Evolutionary conservation across 2,797 vertebrate species (phyloP).

Genomic region (Champsocephalus esox): DNA sequence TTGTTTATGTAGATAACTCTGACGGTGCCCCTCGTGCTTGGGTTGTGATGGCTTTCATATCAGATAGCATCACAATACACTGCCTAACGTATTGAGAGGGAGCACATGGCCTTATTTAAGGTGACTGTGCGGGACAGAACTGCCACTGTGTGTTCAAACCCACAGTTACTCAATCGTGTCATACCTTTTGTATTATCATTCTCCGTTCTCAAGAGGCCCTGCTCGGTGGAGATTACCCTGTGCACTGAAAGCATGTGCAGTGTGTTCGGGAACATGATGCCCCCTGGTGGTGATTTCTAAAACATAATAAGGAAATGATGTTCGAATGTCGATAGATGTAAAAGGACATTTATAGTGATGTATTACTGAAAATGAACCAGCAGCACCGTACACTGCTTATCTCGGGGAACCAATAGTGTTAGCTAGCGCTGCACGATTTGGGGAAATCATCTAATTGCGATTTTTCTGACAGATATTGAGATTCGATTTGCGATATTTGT

Average conservation of each 20-base stretch:
- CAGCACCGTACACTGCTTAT: not conserved
- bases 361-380: not conserved
- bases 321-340: not conserved
- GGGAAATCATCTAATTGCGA: too few species aligned
- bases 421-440: too few species aligned
- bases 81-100: not conserved
- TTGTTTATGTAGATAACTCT: too few species aligned
- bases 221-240: too few species aligned
- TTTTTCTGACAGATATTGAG: too few species aligned
- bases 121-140: not conserved
- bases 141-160: not conserved
- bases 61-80: not conserved
- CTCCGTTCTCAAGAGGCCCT: too few species aligned
- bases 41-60: not conserved
- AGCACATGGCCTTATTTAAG: not conserved
- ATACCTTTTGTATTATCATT: too few species aligned
- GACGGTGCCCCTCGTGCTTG: not conserved
- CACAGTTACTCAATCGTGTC: not conserved
- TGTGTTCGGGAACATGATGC: too few species aligned
- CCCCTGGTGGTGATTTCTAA: not conserved
- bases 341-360: not conserved
- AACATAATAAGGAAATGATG: not conserved
- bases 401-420: not conserved
- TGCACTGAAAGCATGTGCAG: too few species aligned
- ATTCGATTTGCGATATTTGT: too few species aligned